phyloP scores from a whole-genome alignment of 2,797 vertebrate species.

The Rhyacichthys aspro region DNA sequence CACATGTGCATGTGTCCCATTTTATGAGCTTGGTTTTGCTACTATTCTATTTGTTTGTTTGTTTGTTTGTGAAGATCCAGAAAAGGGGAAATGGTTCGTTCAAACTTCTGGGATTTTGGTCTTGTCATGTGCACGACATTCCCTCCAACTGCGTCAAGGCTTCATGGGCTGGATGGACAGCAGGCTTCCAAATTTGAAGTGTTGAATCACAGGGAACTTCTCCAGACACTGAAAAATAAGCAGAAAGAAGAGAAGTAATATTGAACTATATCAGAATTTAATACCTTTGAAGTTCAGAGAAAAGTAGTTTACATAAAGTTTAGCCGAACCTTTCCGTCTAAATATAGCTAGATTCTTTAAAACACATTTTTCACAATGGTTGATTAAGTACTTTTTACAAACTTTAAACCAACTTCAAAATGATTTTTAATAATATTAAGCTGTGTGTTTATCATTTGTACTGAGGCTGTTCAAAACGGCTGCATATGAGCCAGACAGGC shows the following conservation, averaged over 20 bases:
- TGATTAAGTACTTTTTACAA: too few species aligned
- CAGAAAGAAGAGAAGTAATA: neutral
- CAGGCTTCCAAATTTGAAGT: conserved; percentile 98
- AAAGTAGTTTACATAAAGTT: too few species aligned
- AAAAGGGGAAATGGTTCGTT: conserved; percentile 25
- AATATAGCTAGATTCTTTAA: too few species aligned
- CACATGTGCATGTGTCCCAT: conserved; percentile 28
- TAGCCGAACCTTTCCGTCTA: too few species aligned
- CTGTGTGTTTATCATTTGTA: conserved; percentile 1
- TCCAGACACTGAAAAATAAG: conserved; percentile 89
- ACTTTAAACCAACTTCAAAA: too few species aligned
- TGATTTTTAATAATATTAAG: neutral
- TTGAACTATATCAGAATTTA: neutral
- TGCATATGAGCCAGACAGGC: conserved; percentile 11
- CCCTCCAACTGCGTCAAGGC: conserved; percentile 76
- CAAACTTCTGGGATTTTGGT: conserved; percentile 41
- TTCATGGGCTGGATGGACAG: conserved; percentile 91
- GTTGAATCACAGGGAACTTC: conserved; percentile 99
- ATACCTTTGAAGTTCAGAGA: too few species aligned
- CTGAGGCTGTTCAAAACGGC: conserved; percentile 6
- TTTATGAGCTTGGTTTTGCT: conserved; percentile 37
- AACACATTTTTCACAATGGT: too few species aligned
- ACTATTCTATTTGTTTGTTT: conserved; percentile 22
- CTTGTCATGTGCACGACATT: conserved; percentile 23
- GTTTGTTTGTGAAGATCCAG: conserved; percentile 20